Evolutionary conservation across 2,113 vertebrate species (phyloP), one percentile per base, ranked within the genome.

Genomic region (Argyrosomus japonicus): DNA sequence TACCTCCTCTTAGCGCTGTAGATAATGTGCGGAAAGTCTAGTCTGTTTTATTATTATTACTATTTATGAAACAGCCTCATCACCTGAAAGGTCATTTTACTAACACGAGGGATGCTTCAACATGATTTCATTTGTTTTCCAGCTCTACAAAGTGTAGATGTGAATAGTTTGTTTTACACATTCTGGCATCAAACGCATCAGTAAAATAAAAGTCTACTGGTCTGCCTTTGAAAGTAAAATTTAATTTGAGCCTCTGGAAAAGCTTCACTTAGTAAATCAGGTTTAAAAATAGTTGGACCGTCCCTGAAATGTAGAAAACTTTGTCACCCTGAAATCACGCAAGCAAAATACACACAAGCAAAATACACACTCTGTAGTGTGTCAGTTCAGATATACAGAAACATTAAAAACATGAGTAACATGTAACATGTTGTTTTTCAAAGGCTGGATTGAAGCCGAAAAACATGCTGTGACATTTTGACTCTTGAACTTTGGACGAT

Each of bases 261-360:
- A 57, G 14, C 9, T 13, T 63, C 15, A 5, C 63, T 43, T 2
- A 13, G 23, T 56, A 23, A 7, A 45, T 10, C 25, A 1, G 2
- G 19, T 58, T 19, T 67, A 17, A 1, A 13, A 45, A 18, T 14
- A 13, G 72, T 60, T 83, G 68, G 27, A 83, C 62, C 68, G 25
- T 8, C 23, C 32, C 14, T 67, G 2, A 19, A 19, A 5, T 25
- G 43, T 68, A 23, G 51, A 25, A 40, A 40, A 12, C 7, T 15
- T 40, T 62, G 19, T 50, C 27, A 29, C 47, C 71, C 79, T 32
- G 18, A 4, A 68, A 61, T 81, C 71, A 51, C 25, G 2, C 25
- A 27, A 27, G 25, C 25, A 2, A 27, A 27, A 27, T 1, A 15
- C 23, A n/a, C 32, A 36, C 36, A 32, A 32, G 29, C 29, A 5